Evolutionary conservation across 2,888 invertebrate species (phyloP).

Genomic region (Acanthosepion esculentum): DNA sequence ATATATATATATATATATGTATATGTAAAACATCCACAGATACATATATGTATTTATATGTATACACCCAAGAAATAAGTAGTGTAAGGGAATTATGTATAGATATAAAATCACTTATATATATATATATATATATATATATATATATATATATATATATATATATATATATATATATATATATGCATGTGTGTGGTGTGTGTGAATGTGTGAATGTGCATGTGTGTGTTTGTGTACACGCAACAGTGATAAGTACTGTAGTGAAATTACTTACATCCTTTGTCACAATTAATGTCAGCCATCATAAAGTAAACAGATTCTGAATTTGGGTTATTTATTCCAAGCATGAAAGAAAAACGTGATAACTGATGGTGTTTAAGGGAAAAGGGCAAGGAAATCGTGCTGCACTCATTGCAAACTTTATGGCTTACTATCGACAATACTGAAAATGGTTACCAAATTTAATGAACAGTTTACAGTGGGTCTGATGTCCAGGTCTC

Average conservation of each 20-base stretch:
- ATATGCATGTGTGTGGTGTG: not conserved
- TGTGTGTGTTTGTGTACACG: not conserved
- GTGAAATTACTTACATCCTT: not conserved
- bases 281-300: not conserved
- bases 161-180: not conserved
- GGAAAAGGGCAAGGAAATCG: not conserved
- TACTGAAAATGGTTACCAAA: not conserved
- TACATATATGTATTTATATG: too few relatives aligned
- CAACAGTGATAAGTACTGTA: not conserved
- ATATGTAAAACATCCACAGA: too few relatives aligned
- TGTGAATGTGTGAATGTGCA: not conserved
- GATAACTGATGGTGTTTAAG: not conserved
- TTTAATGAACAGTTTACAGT: not conserved
- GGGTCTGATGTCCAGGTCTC: not conserved
- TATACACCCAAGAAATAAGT: too few relatives aligned
- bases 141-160: not conserved
- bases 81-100: too few relatives aligned
- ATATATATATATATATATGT: not conserved
- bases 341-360: not conserved
- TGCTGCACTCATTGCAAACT: not conserved
- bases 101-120: not conserved
- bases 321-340: not conserved
- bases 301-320: not conserved
- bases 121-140: not conserved
- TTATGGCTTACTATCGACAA: slow-evolving; percentile 22